These are phyloP conservation scores for Patella ulyssiponensis DNA, from an alignment of 2,888 invertebrate genomes.

Conservation along the genomic window DNA sequence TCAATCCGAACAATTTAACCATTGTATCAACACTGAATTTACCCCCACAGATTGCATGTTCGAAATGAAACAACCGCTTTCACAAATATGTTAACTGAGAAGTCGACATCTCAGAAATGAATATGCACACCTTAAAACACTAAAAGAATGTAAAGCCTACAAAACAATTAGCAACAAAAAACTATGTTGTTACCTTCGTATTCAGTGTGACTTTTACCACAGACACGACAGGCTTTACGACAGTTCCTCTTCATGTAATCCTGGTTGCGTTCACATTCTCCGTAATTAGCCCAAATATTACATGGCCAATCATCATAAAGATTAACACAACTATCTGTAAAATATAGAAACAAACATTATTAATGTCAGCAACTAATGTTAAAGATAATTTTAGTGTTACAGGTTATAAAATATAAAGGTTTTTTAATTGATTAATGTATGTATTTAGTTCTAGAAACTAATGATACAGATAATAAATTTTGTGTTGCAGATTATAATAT, in stretches of 20 bases:
- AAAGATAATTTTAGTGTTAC: conserved; percentile 2
- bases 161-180: no score
- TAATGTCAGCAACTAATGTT: not conserved
- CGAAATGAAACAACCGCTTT: no score
- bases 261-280: conserved; percentile 60
- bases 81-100: no score
- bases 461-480: no score
- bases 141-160: no score
- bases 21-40: conserved; percentile 1
- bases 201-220: conserved; percentile 37
- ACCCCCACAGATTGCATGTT: conserved; percentile 6
- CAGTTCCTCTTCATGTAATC: conserved; percentile 60
- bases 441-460: no score
- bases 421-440: no score
- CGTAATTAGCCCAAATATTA: conserved; percentile 60
- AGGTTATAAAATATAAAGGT: not conserved
- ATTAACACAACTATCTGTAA: conserved; percentile 49
- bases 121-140: not conserved
- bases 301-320: conserved; percentile 58
- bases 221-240: conserved; percentile 57
- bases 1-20: not conserved
- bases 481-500: no score
- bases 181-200: conserved; percentile 19
- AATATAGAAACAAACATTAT: not conserved
- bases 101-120: not conserved